phyloP scores from a whole-genome alignment of 1,140 invertebrate species.

The Idris sp. region DNA sequence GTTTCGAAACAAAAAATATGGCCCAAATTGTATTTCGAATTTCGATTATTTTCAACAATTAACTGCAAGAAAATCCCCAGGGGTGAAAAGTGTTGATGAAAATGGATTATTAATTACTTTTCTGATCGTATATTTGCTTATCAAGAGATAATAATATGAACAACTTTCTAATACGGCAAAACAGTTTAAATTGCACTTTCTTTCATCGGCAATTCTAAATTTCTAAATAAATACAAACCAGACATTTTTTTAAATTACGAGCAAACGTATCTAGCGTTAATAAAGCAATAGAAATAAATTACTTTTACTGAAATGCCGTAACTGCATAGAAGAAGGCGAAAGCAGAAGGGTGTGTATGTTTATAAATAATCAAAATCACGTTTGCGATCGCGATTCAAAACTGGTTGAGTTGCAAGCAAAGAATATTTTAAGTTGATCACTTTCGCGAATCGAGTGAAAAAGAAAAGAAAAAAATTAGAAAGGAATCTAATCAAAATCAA shows the following conservation, averaged over 20 bases:
- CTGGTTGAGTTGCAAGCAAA: slow-evolving; percentile 30
- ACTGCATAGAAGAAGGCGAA: slow-evolving; percentile 55
- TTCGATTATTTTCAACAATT: too few species aligned
- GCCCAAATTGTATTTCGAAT: background rate
- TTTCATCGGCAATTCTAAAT: slow-evolving; percentile 42
- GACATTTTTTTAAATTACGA: slow-evolving; percentile 39
- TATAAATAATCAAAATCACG: slow-evolving; percentile 51
- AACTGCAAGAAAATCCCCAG: too few species aligned
- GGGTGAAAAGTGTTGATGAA: too few species aligned
- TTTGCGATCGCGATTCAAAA: slow-evolving; percentile 48
- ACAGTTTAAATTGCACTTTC: slow-evolving; percentile 46
- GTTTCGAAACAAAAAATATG: background rate
- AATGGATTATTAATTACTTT: slow-evolving; percentile 22
- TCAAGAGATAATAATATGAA: slow-evolving; percentile 53
- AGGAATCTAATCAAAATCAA: slow-evolving; percentile 59
- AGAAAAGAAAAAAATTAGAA: slow-evolving; percentile 73
- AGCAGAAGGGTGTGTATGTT: slow-evolving; percentile 48
- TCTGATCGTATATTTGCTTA: slow-evolving; percentile 11
- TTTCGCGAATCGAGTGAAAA: slow-evolving; percentile 74
- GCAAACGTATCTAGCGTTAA: slow-evolving; percentile 17
- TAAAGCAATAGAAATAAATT: slow-evolving; percentile 41
- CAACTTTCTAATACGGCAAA: slow-evolving; percentile 57
- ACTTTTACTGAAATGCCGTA: slow-evolving; percentile 53
- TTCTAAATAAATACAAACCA: slow-evolving; percentile 53
- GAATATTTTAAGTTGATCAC: slow-evolving; percentile 56